Evolutionary conservation across 2,797 vertebrate species (phyloP).

Genomic region (Cyprinella venusta): DNA sequence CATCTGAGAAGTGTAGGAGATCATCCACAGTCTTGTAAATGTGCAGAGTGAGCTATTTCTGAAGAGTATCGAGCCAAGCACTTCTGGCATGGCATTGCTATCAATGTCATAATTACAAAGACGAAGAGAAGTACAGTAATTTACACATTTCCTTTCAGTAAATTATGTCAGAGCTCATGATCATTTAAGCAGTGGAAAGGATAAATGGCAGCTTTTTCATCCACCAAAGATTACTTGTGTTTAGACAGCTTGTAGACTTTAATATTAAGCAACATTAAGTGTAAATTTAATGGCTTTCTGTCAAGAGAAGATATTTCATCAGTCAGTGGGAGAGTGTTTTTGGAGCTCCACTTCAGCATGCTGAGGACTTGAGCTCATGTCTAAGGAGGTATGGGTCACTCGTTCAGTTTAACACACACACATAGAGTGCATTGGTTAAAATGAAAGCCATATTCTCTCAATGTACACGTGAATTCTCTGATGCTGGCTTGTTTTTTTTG

Average conservation of each 20-base stretch:
- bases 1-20: conserved; percentile 4
- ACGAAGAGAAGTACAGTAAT: conserved; percentile 20
- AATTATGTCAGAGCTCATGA: background rate
- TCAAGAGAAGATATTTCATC: conserved; percentile 11
- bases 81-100: background rate
- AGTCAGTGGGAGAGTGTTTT: background rate
- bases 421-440: background rate
- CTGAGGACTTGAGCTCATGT: conserved; percentile 35
- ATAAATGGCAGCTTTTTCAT: conserved; percentile 9
- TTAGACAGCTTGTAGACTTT: conserved; percentile 22
- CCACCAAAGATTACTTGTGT: conserved; percentile 9
- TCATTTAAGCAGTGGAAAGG: background rate
- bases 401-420: background rate
- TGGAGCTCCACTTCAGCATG: conserved; percentile 14
- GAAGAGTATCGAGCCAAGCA: conserved; percentile 5
- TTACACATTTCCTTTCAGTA: conserved; percentile 22
- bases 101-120: conserved; percentile 29
- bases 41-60: conserved; percentile 17
- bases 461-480: conserved; percentile 40
- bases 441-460: background rate
- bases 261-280: background rate
- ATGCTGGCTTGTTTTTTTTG: conserved; percentile 37
- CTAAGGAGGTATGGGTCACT: conserved; percentile 22
- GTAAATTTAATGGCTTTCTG: conserved; percentile 17
- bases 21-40: background rate